phyloP scores from a whole-genome alignment of 2,888 invertebrate genomes.

The Lamellibrachia satsuma region DNA sequence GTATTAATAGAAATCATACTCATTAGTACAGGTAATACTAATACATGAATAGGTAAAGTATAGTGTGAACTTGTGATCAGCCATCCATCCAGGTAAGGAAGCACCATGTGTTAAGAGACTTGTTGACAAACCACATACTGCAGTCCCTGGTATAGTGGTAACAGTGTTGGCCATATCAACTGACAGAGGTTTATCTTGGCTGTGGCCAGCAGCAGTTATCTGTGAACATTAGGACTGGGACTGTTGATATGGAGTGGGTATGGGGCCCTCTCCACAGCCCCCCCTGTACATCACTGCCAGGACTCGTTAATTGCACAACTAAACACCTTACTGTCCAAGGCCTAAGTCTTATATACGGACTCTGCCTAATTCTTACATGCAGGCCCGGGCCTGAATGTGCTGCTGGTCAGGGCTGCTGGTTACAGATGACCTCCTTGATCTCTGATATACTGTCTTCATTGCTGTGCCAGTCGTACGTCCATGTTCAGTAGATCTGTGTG shows the following conservation, averaged over 20 bases:
- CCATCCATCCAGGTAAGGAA: neutral
- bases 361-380: no score
- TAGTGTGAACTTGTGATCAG: neutral
- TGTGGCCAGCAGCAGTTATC: neutral
- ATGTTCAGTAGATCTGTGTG: neutral
- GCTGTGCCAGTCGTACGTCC: neutral
- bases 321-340: neutral
- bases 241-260: neutral
- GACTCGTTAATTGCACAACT: neutral
- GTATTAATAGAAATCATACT: neutral
- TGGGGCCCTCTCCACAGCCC: neutral
- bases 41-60: neutral
- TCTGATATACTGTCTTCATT: neutral
- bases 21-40: neutral
- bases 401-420: neutral
- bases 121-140: constrained; percentile 1
- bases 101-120: neutral
- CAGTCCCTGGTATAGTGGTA: neutral
- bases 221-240: neutral
- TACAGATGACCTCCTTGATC: neutral
- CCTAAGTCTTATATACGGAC: neutral
- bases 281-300: neutral
- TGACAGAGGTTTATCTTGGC: neutral
- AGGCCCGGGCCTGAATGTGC: neutral
- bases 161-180: neutral